Evolutionary conservation across 2,113 vertebrate species (phyloP), one percentile per base, ranked within the genome.

Genomic region (Megaptera novaeangliae): DNA sequence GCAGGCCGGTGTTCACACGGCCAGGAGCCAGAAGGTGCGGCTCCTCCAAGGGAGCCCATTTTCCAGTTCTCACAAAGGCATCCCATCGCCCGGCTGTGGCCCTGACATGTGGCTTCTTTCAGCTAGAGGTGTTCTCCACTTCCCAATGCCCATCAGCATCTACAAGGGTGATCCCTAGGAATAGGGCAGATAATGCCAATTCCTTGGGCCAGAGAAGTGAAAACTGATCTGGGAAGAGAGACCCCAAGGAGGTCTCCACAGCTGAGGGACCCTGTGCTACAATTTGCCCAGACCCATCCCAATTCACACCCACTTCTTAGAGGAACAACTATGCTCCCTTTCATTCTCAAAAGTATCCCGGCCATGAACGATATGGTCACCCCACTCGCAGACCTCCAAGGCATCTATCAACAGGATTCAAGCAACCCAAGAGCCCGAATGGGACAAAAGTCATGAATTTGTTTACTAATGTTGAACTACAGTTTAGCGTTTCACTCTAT

Each of bases 331-430:
- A n/a, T 8, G 12, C 10, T 21, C 72, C 20, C 25, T 95, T 29
- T 71, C 46, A 34, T 57, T 68, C 61, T 63, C 23, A 15, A 63
- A 66, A 90, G 12, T 39, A 36, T 34, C 18, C n/a, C 2, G 2
- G 36, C 27, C 1, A 2, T 15, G 14, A 9, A 31, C 1, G 10
- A 29, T 17, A 49, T 1, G 2, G 7, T 74, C 7, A 31, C 55
- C 8, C 41, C 46, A 10, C 13, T 66, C 61, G 59, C 25, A 80
- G 39, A 61, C 29, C 6, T 74, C 39, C 6, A 88, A 52, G 13
- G 23, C 21, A 49, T 81, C 21, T 63, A 21, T 34, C 12, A 75
- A 36, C 3, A 78, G 34, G 66, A 90, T 57, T 66, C 57, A 75
- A 81, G n/a, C 18, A 6, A 77, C 36, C n/a, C 29, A 66, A 10